Conservation (phyloP, 1,140 invertebrate genomes). For the Homarus americanus region DNA sequence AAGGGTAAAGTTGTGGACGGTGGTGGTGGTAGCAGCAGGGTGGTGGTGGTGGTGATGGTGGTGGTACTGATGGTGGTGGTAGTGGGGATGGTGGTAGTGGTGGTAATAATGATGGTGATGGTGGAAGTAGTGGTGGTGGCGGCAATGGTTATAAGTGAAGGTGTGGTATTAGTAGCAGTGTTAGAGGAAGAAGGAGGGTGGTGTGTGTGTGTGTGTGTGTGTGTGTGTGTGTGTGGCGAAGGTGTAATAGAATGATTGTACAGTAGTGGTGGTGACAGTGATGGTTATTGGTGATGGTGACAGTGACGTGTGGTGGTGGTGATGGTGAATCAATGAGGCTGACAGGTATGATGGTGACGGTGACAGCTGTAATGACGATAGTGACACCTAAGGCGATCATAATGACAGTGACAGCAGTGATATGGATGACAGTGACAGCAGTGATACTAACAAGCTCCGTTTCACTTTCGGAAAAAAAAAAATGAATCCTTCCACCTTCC, state of each 20-base stretch:
- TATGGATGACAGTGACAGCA: too few species aligned
- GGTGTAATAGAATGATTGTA: too few species aligned
- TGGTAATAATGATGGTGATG: background rate
- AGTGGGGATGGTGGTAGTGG: background rate
- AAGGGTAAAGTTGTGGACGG: conserved; percentile 52
- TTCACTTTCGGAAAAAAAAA: too few species aligned
- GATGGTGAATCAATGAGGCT: background rate
- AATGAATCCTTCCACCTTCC: too few species aligned
- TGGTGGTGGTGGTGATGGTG: conserved; percentile 1
- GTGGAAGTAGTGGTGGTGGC: background rate
- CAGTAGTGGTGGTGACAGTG: conserved; percentile 16
- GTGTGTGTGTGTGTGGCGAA: background rate
- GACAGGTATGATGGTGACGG: background rate
- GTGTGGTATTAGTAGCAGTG: background rate
- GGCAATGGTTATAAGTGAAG: background rate
- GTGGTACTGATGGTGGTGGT: background rate
- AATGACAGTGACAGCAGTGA: too few species aligned
- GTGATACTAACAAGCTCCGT: too few species aligned
- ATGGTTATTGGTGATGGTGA: background rate
- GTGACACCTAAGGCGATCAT: too few species aligned
- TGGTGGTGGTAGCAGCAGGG: background rate
- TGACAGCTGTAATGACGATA: too few species aligned
- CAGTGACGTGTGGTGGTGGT: background rate
- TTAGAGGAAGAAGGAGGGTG: background rate
- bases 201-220: background rate